These are phyloP conservation scores for Cataglyphis hispanica DNA, from an alignment of 1,140 invertebrate species.

Conservation along the genomic window DNA sequence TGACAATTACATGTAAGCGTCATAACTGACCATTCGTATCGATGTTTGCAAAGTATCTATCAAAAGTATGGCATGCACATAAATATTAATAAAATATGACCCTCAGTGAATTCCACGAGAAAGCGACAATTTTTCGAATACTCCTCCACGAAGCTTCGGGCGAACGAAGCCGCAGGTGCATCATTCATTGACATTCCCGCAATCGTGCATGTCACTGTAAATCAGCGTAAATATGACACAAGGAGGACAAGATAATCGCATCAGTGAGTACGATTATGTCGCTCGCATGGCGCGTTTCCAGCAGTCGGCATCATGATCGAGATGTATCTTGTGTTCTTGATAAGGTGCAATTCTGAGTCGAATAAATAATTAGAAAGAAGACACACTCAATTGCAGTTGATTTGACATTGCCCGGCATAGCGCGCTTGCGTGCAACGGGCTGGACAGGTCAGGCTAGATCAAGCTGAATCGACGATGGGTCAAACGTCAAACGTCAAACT, in stretches of 20 bases:
- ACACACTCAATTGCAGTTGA: background rate
- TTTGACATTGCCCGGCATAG: slow-evolving; percentile 5
- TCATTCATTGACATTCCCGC: slow-evolving; percentile 27
- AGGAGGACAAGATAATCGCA: background rate
- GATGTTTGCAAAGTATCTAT: background rate
- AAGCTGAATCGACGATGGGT: background rate
- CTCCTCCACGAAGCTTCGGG: background rate
- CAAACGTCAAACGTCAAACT: background rate
- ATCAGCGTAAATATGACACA: too few species aligned
- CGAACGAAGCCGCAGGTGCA: background rate
- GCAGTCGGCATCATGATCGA: slow-evolving; percentile 16
- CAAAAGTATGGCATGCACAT: too few species aligned
- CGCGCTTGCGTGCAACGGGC: slow-evolving; percentile 14
- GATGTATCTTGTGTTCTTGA: background rate
- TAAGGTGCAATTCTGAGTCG: too few species aligned
- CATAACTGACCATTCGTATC: slow-evolving; percentile 8
- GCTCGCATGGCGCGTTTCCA: background rate
- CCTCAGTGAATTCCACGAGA: background rate
- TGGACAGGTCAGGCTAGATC: background rate
- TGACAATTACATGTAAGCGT: slow-evolving; percentile 20
- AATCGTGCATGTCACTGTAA: too few species aligned
- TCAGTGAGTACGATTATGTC: background rate
- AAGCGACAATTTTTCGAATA: background rate
- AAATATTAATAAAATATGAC: background rate
- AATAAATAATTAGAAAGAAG: background rate